These are phyloP conservation scores for Paedocypris sp. DNA, from an alignment of 2,113 vertebrate genomes.

Conservation along the genomic window DNA sequence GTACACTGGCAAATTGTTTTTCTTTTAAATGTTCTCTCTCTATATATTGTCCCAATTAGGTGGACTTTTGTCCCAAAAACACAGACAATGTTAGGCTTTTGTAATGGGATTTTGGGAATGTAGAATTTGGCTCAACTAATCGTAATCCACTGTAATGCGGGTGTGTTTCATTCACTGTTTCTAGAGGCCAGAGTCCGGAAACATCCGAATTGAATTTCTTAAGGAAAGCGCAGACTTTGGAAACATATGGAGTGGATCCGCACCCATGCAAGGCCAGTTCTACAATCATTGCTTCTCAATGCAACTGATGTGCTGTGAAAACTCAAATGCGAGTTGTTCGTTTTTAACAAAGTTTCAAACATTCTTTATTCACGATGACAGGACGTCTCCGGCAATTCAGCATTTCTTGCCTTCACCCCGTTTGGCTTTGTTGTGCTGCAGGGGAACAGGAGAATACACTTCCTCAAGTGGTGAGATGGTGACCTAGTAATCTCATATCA, in stretches of 20 bases:
- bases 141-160: too few species aligned
- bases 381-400: conserved; percentile 92
- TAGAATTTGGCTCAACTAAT: too few species aligned
- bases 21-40: too few species aligned
- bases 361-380: conserved; percentile 45
- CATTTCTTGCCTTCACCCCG: conserved; percentile 92
- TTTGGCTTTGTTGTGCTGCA: conserved; percentile 96
- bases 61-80: too few species aligned
- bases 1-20: too few species aligned
- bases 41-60: too few species aligned
- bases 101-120: too few species aligned
- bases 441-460: conserved; percentile 88
- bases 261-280: conserved; percentile 90
- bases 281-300: too few species aligned
- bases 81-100: too few species aligned
- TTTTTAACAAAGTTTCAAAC: too few species aligned
- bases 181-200: conserved; percentile 83
- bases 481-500: conserved; percentile 1
- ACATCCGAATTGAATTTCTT: conserved; percentile 89
- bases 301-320: too few species aligned
- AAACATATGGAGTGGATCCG: conserved; percentile 94
- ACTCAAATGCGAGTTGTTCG: too few species aligned
- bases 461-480: conserved; percentile 88
- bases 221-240: conserved; percentile 87
- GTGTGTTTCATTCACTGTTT: conserved; percentile 12